Base-by-base conservation (phyloP, 2,113 vertebrate species). In the Platanista minor region DNA sequence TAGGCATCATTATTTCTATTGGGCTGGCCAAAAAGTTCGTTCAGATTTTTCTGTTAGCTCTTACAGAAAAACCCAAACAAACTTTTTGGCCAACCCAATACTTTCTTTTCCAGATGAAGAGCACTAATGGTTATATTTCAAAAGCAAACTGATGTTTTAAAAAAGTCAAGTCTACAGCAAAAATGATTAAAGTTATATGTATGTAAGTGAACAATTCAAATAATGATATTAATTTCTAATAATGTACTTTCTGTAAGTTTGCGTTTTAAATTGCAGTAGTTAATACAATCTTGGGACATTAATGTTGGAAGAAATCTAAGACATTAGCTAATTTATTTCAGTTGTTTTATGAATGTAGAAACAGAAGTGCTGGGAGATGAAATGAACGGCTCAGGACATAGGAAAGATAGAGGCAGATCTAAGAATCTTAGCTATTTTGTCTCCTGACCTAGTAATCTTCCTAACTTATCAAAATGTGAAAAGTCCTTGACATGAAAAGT, bases 231-330 rank as follows among this genome's bases (percentile, higher is more conserved):
- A 94, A 89, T 91, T 97, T 92, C 25, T 86, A 86, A 85, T 20
- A 88, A n/a, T 64, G 43, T 90, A 77, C 13, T 97, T 90, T 94
- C 49, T 87, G 14, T n/a, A 91, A 77, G 31, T 87, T 92, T 96
- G 41, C 49, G 91, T 64, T 97, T 97, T 96, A 27, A 91, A 66
- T 84, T 87, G 57, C 29, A 90, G n/a, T 90, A 39, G 61, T 92
- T 95, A 92, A 90, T 74, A 89, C 23, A 90, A 87, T 87, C 41
- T 94, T 89, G 43, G 67, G 31, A 71, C n/a, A 92, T 96, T 87
- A 87, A 92, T 80, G 17, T 78, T 97, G 49, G 54, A 87, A 92
- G 62, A 96, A 94, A 82, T 94, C 46, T 67, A 91, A 92, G 80
- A 83, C 69, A 89, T 94, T 91, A 75, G 62, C 43, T 94, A 78